Percentiles rank a stretch among this genome's conserved stretches.
Conservation (phyloP, 2,797 vertebrate genomes). For the Hafferia zeledoni region DNA sequence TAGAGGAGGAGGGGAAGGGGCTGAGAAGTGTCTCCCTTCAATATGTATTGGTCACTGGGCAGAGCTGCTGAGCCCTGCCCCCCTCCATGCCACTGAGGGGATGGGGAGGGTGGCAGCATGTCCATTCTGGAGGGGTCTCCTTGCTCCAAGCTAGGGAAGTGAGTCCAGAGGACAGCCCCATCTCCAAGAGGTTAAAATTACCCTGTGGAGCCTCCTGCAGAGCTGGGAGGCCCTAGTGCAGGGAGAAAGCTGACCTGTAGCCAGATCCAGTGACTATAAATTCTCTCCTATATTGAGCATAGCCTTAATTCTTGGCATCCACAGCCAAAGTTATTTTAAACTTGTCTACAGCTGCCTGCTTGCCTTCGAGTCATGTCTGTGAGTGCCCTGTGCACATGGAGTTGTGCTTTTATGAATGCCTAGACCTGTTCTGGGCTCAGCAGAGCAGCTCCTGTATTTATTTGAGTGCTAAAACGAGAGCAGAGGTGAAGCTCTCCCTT, state of each 20-base stretch:
- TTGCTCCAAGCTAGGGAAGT: background rate
- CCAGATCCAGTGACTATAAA: background rate
- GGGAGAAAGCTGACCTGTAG: background rate
- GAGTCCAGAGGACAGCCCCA: background rate
- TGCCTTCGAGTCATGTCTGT: background rate
- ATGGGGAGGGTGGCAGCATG: background rate
- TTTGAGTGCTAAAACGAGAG: background rate
- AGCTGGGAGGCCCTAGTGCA: background rate
- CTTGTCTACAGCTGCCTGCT: constrained; percentile 20
- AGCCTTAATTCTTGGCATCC: constrained; percentile 52
- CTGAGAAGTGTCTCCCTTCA: background rate
- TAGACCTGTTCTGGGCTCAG: background rate
- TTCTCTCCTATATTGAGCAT: constrained; percentile 3
- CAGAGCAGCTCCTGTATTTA: background rate
- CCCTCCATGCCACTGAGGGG: background rate
- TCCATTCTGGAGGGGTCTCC: background rate
- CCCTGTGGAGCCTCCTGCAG: background rate
- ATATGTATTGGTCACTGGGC: background rate
- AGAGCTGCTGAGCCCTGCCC: background rate
- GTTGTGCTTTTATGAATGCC: background rate
- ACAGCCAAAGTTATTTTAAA: constrained; percentile 54
- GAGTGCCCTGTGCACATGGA: background rate
- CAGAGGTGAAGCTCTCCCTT: background rate
- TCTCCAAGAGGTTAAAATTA: background rate
- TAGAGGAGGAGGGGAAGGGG: background rate